A percentile compares a stretch with the other conserved stretches of the same genome.
Evolutionary conservation across 2,888 invertebrate species (phyloP).

Genomic region (Amitus sp.): DNA sequence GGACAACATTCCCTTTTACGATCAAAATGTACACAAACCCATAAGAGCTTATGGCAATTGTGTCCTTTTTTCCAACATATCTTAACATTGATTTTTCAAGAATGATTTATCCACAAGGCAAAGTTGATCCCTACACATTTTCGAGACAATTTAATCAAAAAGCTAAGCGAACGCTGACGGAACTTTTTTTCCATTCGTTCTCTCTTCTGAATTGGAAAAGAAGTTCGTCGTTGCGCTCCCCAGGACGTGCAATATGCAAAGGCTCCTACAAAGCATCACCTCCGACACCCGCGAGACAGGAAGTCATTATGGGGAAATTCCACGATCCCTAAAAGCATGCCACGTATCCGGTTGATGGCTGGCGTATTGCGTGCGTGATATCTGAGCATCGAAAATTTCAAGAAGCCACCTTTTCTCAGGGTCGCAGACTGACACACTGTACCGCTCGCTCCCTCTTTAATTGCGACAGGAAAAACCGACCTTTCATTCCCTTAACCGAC

Average conservation of each 20-base stretch:
- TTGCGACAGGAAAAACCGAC: not conserved
- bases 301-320: constrained; percentile 48
- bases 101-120: too few relatives aligned
- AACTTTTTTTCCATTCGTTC: too few relatives aligned
- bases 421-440: constrained; percentile 11
- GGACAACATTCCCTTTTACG: too few relatives aligned
- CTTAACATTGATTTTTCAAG: too few relatives aligned
- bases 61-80: too few relatives aligned
- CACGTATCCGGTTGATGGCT: constrained; percentile 30
- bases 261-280: constrained; percentile 18
- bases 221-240: not conserved
- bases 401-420: constrained; percentile 28
- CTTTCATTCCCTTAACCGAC: too few relatives aligned
- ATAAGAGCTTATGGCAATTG: too few relatives aligned
- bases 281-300: constrained; percentile 37
- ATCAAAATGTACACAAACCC: too few relatives aligned
- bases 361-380: constrained; percentile 33
- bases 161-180: too few relatives aligned
- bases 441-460: not conserved
- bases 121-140: too few relatives aligned
- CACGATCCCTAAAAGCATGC: constrained; percentile 42
- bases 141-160: too few relatives aligned
- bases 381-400: constrained; percentile 21
- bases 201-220: not conserved
- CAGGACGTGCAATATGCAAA: constrained; percentile 8